Conservation (phyloP, 2,797 vertebrate genomes). For the Poliocrania exsul region DNA sequence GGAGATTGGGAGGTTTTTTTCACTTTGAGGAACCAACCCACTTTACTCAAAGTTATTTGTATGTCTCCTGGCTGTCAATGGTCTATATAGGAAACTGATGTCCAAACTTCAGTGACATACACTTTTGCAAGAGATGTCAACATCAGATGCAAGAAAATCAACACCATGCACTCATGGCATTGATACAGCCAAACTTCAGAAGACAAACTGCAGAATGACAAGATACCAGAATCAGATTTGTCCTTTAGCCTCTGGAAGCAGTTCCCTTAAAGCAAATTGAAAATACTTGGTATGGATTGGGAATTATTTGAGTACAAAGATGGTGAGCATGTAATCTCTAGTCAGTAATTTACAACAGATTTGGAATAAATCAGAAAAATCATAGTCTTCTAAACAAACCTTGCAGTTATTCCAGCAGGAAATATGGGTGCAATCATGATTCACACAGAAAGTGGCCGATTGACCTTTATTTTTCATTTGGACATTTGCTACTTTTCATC, state of each 20-base stretch:
- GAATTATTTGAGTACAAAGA: not conserved
- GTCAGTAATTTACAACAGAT: conserved; percentile 1
- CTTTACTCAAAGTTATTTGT: not conserved
- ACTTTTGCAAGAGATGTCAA: not conserved
- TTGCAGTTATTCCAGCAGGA: conserved; percentile 56
- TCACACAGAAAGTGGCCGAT: conserved; percentile 50
- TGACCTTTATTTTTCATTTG: conserved; percentile 52
- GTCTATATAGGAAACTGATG: not conserved
- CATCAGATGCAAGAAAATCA: not conserved
- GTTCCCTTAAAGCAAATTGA: not conserved
- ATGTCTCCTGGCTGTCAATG: not conserved
- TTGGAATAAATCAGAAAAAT: conserved; percentile 28
- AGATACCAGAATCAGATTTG: not conserved
- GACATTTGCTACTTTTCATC: conserved; percentile 39
- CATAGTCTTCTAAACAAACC: conserved; percentile 32
- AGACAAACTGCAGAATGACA: not conserved
- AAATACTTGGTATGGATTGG: not conserved
- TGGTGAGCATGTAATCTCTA: not conserved
- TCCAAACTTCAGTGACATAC: not conserved
- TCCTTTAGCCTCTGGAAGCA: not conserved
- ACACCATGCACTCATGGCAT: not conserved
- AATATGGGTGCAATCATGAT: conserved; percentile 55
- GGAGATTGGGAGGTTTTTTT: not conserved
- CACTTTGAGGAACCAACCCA: not conserved
- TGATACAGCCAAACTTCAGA: not conserved